These are phyloP conservation scores for Mycetomoellerius zeteki DNA, from an alignment of 1,140 invertebrate genomes.

Conservation along the genomic window DNA sequence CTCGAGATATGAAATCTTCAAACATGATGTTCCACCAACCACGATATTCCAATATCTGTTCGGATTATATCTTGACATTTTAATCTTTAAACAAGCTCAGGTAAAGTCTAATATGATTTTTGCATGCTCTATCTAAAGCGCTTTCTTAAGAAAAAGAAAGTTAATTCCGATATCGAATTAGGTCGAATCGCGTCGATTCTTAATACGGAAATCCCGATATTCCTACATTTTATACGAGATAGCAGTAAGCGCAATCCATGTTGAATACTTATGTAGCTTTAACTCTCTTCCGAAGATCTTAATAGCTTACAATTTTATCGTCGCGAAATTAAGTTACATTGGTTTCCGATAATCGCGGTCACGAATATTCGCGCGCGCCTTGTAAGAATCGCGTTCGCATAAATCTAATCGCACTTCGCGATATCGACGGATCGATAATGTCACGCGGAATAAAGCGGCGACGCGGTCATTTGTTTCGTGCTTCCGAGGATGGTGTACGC, in stretches of 20 bases:
- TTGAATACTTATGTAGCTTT: constrained; percentile 4
- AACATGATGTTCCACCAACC: constrained; percentile 21
- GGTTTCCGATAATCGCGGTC: constrained; percentile 44
- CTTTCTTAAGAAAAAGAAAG: background rate
- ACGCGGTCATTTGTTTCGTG: constrained; percentile 55
- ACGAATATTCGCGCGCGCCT: constrained; percentile 13
- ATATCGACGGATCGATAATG: constrained; percentile 51
- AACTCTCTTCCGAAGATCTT: constrained; percentile 27
- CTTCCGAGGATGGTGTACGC: constrained; percentile 47
- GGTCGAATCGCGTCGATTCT: constrained; percentile 29
- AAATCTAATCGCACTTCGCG: constrained; percentile 56
- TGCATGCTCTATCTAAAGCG: background rate
- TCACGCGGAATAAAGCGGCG: constrained; percentile 45
- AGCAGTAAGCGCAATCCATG: background rate
- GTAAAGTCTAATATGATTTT: background rate
- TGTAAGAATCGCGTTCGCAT: constrained; percentile 1
- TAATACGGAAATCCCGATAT: constrained; percentile 40
- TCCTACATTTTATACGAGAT: constrained; percentile 38
- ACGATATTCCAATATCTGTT: constrained; percentile 40
- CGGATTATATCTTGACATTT: background rate
- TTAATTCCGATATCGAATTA: constrained; percentile 37
- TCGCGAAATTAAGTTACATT: constrained; percentile 46
- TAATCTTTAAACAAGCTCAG: constrained; percentile 24
- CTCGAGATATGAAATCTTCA: constrained; percentile 39
- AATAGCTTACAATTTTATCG: constrained; percentile 48